phyloP scores from a whole-genome alignment of 53 echinoderm and acorn worm genomes.

The Crossaster papposus region DNA sequence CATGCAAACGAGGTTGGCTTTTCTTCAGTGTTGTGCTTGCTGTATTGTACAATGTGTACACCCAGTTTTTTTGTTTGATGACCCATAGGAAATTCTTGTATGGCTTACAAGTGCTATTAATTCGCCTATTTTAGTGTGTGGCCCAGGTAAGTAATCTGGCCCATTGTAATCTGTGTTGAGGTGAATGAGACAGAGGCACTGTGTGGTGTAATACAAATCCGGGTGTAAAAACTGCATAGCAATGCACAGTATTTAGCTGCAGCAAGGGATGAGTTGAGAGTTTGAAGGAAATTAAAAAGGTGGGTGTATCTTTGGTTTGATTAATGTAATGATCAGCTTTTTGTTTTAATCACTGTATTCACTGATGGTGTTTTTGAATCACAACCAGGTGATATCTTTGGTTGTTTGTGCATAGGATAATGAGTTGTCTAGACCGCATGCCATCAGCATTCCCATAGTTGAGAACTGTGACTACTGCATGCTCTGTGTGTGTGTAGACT shows the following conservation, averaged over 20 bases:
- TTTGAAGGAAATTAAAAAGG: neutral
- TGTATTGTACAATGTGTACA: neutral
- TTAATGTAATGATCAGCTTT: neutral
- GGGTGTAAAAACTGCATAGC: neutral
- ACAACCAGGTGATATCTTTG: neutral
- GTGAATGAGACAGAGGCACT: constrained; percentile 9
- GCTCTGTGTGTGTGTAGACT: neutral
- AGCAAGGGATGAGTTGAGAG: neutral
- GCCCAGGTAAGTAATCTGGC: constrained; percentile 39
- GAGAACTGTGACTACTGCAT: neutral
- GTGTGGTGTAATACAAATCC: neutral
- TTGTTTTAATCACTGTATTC: neutral
- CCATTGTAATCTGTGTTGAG: constrained; percentile 41
- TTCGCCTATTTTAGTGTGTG: constrained; percentile 56
- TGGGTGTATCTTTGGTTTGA: too few relatives aligned
- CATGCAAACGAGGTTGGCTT: constrained; percentile 59
- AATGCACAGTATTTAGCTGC: neutral
- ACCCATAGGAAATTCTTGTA: constrained; percentile 59
- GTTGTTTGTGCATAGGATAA: constrained; percentile 1
- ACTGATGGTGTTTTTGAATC: too few relatives aligned
- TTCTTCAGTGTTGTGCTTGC: constrained; percentile 41
- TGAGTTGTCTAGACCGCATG: constrained; percentile 32
- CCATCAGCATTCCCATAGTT: neutral
- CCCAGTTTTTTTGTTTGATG: constrained; percentile 58
- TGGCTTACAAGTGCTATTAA: constrained; percentile 55